Evolutionary conservation across 2,888 invertebrate species (phyloP).

Genomic region (Poecilus cupreus): DNA sequence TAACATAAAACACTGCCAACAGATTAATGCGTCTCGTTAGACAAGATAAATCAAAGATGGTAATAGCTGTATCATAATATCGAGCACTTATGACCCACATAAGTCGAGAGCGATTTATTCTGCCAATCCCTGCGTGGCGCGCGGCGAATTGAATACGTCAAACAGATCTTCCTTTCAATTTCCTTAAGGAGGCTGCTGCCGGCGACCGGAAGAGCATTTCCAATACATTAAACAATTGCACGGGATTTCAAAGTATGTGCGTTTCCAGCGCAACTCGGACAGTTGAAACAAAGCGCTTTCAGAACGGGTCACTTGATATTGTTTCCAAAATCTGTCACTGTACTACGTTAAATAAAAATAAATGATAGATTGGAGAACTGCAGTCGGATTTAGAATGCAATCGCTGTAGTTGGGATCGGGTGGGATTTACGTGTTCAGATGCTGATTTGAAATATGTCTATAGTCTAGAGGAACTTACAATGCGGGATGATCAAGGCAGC

Average conservation of each 20-base stretch:
- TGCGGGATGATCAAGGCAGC: too few species aligned
- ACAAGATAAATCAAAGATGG: too few species aligned
- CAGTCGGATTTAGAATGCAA: background rate
- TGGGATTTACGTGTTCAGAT: background rate
- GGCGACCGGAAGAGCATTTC: constrained; percentile 29
- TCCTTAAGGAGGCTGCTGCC: constrained; percentile 9
- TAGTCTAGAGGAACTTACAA: too few species aligned
- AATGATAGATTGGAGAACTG: background rate
- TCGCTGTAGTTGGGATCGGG: background rate
- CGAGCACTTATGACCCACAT: too few species aligned
- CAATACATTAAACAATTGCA: constrained; percentile 55
- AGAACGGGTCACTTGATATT: background rate
- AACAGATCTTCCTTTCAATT: constrained; percentile 54
- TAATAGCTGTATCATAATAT: too few species aligned
- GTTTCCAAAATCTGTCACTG: background rate
- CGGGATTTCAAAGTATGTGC: background rate
- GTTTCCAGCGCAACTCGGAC: constrained; percentile 6
- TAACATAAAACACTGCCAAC: too few species aligned
- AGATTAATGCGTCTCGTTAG: too few species aligned
- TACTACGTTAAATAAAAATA: background rate
- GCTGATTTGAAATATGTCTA: background rate
- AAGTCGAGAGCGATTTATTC: background rate
- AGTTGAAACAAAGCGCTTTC: constrained; percentile 18
- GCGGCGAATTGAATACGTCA: constrained; percentile 41
- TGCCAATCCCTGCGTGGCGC: background rate